Evolutionary conservation across 2,888 invertebrate genomes (phyloP), one percentile per base, ranked within the genome.

Genomic region (Drosophila putrida): DNA sequence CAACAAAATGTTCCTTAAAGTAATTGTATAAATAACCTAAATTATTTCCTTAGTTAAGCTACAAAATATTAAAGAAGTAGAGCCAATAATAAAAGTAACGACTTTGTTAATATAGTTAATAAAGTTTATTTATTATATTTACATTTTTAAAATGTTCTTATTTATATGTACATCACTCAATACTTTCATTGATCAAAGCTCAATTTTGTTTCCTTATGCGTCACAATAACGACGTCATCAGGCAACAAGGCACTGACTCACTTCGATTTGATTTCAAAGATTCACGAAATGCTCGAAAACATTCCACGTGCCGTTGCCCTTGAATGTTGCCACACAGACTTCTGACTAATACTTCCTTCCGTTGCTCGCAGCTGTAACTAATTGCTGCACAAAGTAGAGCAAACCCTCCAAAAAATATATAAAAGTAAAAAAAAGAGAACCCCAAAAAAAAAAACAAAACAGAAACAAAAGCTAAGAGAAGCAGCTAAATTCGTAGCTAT

Each of bases 321-420:
- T 68, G 61, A 62, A 38, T 59, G 49, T 55, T 53, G 64, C 41
- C 47, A 59, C 57, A 44, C 57, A 44, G 13, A 49, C 35, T 38
- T 41, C 54, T 86, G 87, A 86, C 83, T 86, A 84, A 84, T 83
- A 81, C 83, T 84, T 84, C 83, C 83, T 86, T 83, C 83, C 83
- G 85, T 46, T 55, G 65, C 59, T 49, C 62, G 70, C 72, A 77
- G 79, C 79, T 83, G 79, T 83, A 83, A 86, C 86, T 83, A 83
- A 84, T 81, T 84, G 82, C 68, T 13, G 68, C 53, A 62, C 61
- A 33, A 72, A 72, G 71, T 78, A 63, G 78, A 71, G 72, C 65
- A 66, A 69, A 44, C 44, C 55, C 62, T 55, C 63, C 0, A 41
- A 58, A 72, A 61, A 47, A 61, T 63, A 20, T 1, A n/a, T 10